These are phyloP conservation scores for Fundulus diaphanus DNA, from an alignment of 2,797 vertebrate genomes.

Conservation along the genomic window DNA sequence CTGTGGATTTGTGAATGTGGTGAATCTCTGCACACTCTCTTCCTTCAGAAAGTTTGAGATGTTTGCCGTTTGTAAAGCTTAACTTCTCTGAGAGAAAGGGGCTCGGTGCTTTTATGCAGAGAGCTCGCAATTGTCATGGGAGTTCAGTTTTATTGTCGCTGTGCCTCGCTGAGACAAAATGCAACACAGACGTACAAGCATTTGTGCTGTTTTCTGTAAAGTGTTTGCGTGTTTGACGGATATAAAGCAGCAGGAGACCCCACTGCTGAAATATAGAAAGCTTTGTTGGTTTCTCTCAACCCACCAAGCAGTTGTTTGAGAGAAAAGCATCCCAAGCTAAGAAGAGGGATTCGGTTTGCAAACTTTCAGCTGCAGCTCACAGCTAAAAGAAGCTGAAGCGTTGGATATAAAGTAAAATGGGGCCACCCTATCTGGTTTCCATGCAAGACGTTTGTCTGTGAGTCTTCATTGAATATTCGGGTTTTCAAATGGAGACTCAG, in stretches of 20 bases:
- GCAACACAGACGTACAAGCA: slow-evolving; percentile 19
- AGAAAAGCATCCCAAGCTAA: slow-evolving; percentile 39
- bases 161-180: slow-evolving; percentile 45
- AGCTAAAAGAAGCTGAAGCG: slow-evolving; percentile 21
- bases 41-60: slow-evolving; percentile 11
- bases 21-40: slow-evolving; percentile 17
- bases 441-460: slow-evolving; percentile 1
- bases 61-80: slow-evolving; percentile 2
- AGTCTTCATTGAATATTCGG: slow-evolving; percentile 53
- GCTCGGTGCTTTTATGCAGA: slow-evolving; percentile 33
- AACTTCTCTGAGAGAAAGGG: slow-evolving; percentile 20
- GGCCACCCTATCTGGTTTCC: slow-evolving; percentile 15
- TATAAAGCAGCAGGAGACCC: slow-evolving; percentile 13
- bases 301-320: slow-evolving; percentile 58
- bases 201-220: slow-evolving; percentile 6
- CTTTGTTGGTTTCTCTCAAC: slow-evolving; percentile 38
- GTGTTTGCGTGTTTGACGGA: background rate
- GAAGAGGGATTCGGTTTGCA: slow-evolving; percentile 44
- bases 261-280: slow-evolving; percentile 31
- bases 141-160: slow-evolving; percentile 31
- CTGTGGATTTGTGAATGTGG: slow-evolving; percentile 10
- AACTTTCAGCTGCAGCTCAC: slow-evolving; percentile 37
- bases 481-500: slow-evolving; percentile 3
- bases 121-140: slow-evolving; percentile 37
- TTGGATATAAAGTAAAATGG: slow-evolving; percentile 25